Percentiles rank a stretch among this genome's conserved stretches.
Evolutionary conservation across 2,113 vertebrate genomes (phyloP).

Genomic region (Acrocephalus arundinaceus): DNA sequence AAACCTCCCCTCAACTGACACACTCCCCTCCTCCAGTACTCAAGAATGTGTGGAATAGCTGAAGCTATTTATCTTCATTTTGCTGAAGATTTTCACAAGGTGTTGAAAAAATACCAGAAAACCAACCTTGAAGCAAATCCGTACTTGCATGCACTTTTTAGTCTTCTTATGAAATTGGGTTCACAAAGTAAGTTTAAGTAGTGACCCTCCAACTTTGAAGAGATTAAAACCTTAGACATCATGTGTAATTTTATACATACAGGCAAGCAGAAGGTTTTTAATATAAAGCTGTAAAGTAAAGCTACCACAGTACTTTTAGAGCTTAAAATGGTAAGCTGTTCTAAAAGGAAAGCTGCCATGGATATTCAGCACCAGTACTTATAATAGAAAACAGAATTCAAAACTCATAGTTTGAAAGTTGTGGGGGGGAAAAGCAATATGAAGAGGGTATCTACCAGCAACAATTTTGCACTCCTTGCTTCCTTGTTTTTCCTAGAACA

Average conservation of each 20-base stretch:
- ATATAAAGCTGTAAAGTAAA: background rate
- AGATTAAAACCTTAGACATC: background rate
- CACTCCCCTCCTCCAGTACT: background rate
- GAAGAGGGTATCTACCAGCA: background rate
- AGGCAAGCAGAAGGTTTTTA: background rate
- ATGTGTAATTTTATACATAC: background rate
- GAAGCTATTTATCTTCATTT: slow-evolving; percentile 32
- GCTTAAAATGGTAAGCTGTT: background rate
- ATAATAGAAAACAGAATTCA: background rate
- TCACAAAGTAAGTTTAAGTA: background rate
- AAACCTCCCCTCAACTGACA: slow-evolving; percentile 20
- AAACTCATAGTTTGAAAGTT: background rate
- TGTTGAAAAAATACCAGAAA: slow-evolving; percentile 26
- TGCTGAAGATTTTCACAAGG: background rate
- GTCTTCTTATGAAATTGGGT: background rate
- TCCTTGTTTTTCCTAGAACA: background rate
- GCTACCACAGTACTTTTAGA: background rate
- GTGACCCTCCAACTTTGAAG: background rate
- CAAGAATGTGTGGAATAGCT: slow-evolving; percentile 6
- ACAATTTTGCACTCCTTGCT: background rate
- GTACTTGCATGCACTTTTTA: background rate
- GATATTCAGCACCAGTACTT: background rate
- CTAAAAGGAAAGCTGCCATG: background rate
- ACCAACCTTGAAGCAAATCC: background rate
- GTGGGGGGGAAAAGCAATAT: background rate